phyloP scores from a whole-genome alignment of 2,888 invertebrate genomes.

The Eilema sororculum region DNA sequence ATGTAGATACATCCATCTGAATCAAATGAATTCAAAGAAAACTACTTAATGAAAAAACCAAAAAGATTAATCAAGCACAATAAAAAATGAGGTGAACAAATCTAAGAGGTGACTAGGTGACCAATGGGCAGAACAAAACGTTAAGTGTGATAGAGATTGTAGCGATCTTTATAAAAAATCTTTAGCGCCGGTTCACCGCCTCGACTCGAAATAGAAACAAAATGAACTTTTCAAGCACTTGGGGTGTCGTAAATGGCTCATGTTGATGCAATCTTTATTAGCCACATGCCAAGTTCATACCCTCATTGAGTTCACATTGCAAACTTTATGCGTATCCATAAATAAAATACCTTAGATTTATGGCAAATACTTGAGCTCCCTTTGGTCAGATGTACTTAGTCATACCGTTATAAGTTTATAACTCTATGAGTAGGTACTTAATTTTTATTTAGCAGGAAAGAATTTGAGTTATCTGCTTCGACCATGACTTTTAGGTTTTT shows the following conservation, averaged over 20 bases:
- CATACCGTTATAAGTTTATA: constrained; percentile 1
- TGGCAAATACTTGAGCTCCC: constrained; percentile 32
- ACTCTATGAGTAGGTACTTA: no score
- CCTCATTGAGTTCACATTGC: constrained; percentile 51
- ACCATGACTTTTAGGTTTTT: background rate
- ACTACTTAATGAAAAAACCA: background rate
- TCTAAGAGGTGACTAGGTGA: constrained; percentile 29
- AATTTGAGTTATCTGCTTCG: background rate
- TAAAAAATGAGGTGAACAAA: constrained; percentile 33
- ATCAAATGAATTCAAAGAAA: background rate
- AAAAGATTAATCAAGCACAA: constrained; percentile 5
- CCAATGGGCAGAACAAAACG: constrained; percentile 53
- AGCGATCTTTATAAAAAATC: constrained; percentile 74
- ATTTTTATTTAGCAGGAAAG: background rate
- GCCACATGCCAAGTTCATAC: constrained; percentile 62
- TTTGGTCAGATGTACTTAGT: constrained; percentile 9
- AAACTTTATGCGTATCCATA: constrained; percentile 56
- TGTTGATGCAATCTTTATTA: constrained; percentile 67
- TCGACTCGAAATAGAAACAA: constrained; percentile 76
- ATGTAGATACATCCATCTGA: no score
- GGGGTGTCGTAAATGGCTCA: constrained; percentile 70
- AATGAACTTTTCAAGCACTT: constrained; percentile 63
- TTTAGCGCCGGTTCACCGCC: constrained; percentile 70
- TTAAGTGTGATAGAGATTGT: constrained; percentile 57
- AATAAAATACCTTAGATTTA: constrained; percentile 54